Evolutionary conservation across 2,113 vertebrate genomes (phyloP).

Genomic region (Ancistrus triradiatus): DNA sequence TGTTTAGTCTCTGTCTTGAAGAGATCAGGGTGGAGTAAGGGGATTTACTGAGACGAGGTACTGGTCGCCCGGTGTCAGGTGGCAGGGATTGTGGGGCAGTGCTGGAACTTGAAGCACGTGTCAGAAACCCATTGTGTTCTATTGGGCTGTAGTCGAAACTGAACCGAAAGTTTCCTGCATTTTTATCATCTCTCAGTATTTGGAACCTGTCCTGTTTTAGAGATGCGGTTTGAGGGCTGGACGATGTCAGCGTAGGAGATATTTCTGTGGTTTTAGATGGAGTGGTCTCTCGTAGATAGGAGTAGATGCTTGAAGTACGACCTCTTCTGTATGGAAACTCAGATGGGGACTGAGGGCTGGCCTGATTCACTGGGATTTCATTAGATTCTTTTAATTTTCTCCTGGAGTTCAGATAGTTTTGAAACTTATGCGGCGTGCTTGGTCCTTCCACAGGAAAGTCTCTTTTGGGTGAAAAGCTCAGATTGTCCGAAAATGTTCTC

Average conservation of each 20-base stretch:
- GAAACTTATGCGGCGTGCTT: constrained; percentile 51
- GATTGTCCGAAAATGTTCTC: constrained; percentile 45
- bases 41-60: constrained; percentile 56
- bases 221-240: constrained; percentile 41
- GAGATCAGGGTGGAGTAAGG: constrained; percentile 66
- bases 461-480: constrained; percentile 49
- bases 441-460: constrained; percentile 34
- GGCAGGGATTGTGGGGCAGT: constrained; percentile 50
- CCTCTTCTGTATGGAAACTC: constrained; percentile 28
- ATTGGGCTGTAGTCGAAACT: constrained; percentile 37
- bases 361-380: constrained; percentile 14
- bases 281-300: constrained; percentile 52
- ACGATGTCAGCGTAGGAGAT: constrained; percentile 30
- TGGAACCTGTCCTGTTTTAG: constrained; percentile 41
- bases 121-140: constrained; percentile 40
- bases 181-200: constrained; percentile 23
- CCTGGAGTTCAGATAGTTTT: constrained; percentile 48
- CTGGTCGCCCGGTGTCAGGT: constrained; percentile 55
- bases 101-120: constrained; percentile 12
- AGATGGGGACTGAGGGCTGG: constrained; percentile 38
- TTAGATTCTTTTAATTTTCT: constrained; percentile 10
- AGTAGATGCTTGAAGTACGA: constrained; percentile 52
- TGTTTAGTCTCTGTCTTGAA: constrained; percentile 44
- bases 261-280: constrained; percentile 18
- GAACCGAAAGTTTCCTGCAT: constrained; percentile 5